Evolutionary conservation across 2,797 vertebrate species (phyloP).

Genomic region (Eulemur albifrons): DNA sequence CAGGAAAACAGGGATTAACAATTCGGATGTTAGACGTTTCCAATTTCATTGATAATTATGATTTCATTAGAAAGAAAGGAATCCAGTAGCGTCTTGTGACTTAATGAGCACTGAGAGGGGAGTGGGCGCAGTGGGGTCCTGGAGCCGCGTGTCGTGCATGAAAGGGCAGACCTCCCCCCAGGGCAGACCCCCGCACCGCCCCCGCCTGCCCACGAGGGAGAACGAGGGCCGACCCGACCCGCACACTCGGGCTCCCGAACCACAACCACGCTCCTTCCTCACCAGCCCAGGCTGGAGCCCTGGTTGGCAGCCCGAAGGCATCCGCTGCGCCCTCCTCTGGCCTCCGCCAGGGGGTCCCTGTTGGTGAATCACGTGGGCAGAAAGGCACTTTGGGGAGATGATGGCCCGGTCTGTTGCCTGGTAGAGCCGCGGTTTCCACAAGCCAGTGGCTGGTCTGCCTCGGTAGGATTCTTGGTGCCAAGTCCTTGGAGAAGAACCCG

Average conservation of each 20-base stretch:
- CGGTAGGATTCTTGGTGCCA: not conserved
- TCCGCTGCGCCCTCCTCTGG: not conserved
- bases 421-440: not conserved
- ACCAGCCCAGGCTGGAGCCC: not conserved
- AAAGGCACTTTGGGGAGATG: not conserved
- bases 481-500: not conserved
- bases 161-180: not conserved
- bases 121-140: not conserved
- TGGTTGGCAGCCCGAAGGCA: too few relatives aligned
- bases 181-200: fast-evolving
- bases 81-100: too few relatives aligned
- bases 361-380: not conserved
- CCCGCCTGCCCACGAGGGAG: fast-evolving
- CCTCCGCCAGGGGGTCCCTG: not conserved
- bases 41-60: not conserved
- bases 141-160: fast-evolving
- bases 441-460: fast-evolving
- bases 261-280: not conserved
- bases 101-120: fast-evolving
- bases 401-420: not conserved
- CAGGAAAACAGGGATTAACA: not conserved
- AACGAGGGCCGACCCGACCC: fast-evolving
- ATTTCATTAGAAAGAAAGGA: not conserved
- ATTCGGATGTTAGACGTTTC: not conserved
- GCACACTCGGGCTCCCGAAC: fast-evolving